Base-by-base conservation (phyloP, 2,888 invertebrate species). In the Torymus aiolomorphi region DNA sequence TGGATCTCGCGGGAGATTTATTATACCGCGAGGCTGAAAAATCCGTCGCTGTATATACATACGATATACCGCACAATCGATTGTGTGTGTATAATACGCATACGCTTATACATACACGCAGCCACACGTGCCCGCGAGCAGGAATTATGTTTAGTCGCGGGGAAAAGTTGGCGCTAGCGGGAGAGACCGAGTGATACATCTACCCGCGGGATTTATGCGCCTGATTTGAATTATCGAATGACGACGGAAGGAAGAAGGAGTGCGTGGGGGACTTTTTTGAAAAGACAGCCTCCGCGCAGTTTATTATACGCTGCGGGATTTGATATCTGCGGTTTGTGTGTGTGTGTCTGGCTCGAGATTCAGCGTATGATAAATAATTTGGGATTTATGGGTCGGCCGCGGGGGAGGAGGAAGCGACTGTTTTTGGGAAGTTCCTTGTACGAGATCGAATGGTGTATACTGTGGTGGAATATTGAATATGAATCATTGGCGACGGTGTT, bases 211-310 rank as follows among this genome's bases (percentile, higher is more conserved):
- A 65, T 74, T 74, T 74, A 57, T 74, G 49, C 11, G 18, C 20
- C 49, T 65, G 56, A 73, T 63, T 73, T 73, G 54, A 73, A 73
- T 73, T 73, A 73, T 73, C 52, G 63, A 73, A 73, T 73, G 72
- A 62, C 16, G 63, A 63, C 54, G 62, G 8, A 57, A 12, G 16
- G 52, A n/a, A 20, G 42, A 8, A 10, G 51, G 2, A 12, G 13
- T 54, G 13, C 14, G 2, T 14, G 31, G 31, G 24, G 10, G 5
- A 42, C 12, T n/a, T 51, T 62, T 24, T 72, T 51, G n/a, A 13
- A 72, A 18, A 62, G 18, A 59, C n/a, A 62, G n/a, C 16, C 49
- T 16, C 14, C 62, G 18, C 31, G 52, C 20, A 61, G 57, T 69
- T 69, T 69, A 69, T 69, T 31, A 31, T 31, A 31, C 31, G 2